Evolutionary conservation across 23 tunicate species (phyloP), one percentile per base, ranked within the genome.

Genomic region (Oikopleura vanhoeffeni): DNA sequence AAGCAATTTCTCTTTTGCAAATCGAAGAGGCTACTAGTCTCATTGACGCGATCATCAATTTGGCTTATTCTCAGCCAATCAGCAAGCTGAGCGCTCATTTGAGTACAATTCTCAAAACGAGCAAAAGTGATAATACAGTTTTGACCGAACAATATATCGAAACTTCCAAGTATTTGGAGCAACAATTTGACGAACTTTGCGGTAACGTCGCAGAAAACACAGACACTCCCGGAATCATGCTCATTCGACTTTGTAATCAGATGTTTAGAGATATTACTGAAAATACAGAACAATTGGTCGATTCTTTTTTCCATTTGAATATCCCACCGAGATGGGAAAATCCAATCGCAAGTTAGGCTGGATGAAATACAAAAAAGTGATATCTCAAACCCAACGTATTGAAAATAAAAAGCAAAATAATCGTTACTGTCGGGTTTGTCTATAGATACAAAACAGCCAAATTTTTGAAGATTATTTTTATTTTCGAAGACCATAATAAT

Each of bases 1-100:
- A 71, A 32, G 79, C 79, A 18, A 30, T 71, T 71, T 71, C 79
- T 33, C 32, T 71, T 2, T 30, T 71, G 2, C 79, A 71, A 30
- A 30, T 71, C 32, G 79, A 71, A 71, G 79, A 71, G 32, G 35
- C 34, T 2, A 71, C 79, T 32, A 18, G 4, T 18, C 38, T 71
- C 2, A 71, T 71, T 2, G 79, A 71, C 32, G 79, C 34, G 3
- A 71, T 71, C 38, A 71, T 71, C 38, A 71, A 71, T 38, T 71
- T 71, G 79, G 79, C 79, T 2, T 71, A 71, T 71, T 71, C 79
- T 71, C 79, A 71, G 79, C 79, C 79, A 13, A 18, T 71, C 34
- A 13, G 34, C 2, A 71, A 71, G 79, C 35, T 71, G 79, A 71
- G 79, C 3, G 27, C 79, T 71, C 27, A 13, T 71, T 71, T 71